Conservation (phyloP, 2,113 vertebrate species). For the Terrapene triunguis region DNA sequence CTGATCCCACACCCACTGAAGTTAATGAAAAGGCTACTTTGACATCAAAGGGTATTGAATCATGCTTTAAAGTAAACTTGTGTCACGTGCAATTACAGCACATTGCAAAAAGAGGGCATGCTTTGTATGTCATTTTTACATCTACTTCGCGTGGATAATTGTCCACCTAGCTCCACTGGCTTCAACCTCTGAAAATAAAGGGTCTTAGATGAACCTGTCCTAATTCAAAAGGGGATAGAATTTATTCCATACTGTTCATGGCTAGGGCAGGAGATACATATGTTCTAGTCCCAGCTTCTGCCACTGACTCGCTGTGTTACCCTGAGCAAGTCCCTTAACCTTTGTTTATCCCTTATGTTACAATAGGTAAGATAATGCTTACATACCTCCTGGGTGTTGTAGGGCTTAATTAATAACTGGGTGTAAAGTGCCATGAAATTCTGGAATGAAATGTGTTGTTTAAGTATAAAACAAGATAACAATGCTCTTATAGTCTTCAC, state of each 20-base stretch:
- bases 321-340: background rate
- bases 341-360: slow-evolving; percentile 14
- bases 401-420: background rate
- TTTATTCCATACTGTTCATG: slow-evolving; percentile 9
- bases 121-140: background rate
- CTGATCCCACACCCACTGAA: slow-evolving; percentile 11
- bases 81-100: background rate
- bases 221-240: background rate
- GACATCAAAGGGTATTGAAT: slow-evolving; percentile 23
- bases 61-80: background rate
- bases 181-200: slow-evolving; percentile 12
- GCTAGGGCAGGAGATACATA: background rate
- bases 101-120: background rate
- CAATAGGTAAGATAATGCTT: background rate
- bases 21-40: slow-evolving; percentile 1
- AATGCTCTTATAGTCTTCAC: slow-evolving; percentile 33
- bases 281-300: background rate
- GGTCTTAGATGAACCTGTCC: background rate
- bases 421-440: background rate
- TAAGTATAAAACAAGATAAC: slow-evolving; percentile 38
- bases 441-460: background rate
- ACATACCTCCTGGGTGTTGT: background rate
- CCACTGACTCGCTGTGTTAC: background rate
- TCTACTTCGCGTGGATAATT: slow-evolving; percentile 31
- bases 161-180: background rate